Base-by-base conservation (phyloP, 2,888 invertebrate genomes). In the Caenorhabditis sinica region DNA sequence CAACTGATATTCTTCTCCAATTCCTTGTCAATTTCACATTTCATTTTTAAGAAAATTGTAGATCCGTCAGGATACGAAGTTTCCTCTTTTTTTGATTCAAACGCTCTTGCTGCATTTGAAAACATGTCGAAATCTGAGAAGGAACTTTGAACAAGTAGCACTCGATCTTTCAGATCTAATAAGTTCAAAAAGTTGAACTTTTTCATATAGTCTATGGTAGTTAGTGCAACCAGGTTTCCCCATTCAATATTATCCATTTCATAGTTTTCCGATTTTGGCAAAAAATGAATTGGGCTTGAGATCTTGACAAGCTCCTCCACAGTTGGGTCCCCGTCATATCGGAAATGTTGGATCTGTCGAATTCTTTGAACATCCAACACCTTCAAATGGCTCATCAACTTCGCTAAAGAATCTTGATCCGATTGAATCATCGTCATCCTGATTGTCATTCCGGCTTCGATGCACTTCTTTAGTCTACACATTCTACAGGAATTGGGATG, bases 401-500 rank as follows among this genome's bases (percentile, higher is more conserved):
- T 3, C 1, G 23, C 11, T 20, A 66, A n/a, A 0, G 17, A 17
- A 11, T 66, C 66, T 8, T 40, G 40, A 63, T 63, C 40, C 4
- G 61, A 63, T 23, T 63, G 40, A 40, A 63, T 40, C 2, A 0
- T 23, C 0, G 9, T 23, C 15, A 30, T 2, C 8, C 49, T 28
- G 28, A 45, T 28, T 1, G 1, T 45, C 66, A 66, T 66, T 30
- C 49, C 66, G n/a, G 66, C 45, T 11, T 66, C 45, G 11, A 66
- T 40, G 43, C 66, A 66, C n/a, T 45, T 66, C 11, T 66, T 25
- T 8, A 66, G 20, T 2, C 66, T 45, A n/a, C 66, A 66, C 25
- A 49, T n/a, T 66, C 25, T 25, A 30, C 66, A 66, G 0, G 61
- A 2, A 3, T 5, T 6, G 1, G 23, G 36, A 1, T n/a, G 15